Conservation (phyloP, 2,113 vertebrate species). For the Aramus guarauna region DNA sequence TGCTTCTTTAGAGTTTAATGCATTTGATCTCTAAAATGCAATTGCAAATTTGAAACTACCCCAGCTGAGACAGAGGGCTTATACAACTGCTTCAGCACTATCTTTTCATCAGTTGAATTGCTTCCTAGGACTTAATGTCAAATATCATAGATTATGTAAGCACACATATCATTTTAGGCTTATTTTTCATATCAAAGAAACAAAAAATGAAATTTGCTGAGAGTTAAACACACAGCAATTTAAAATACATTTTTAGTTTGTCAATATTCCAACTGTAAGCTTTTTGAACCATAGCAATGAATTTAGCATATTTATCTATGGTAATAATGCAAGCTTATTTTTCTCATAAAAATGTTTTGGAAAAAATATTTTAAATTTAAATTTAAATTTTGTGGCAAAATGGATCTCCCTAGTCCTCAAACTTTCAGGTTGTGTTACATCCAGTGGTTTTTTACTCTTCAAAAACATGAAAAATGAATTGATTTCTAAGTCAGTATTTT, state of each 20-base stretch:
- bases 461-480: not conserved
- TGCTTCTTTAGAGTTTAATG: slow-evolving; percentile 8
- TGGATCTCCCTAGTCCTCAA: not conserved
- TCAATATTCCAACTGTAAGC: not conserved
- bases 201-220: not conserved
- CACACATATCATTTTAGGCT: not conserved
- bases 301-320: not conserved
- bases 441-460: not conserved
- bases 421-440: not conserved
- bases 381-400: not conserved
- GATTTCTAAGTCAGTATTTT: not conserved
- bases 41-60: not conserved
- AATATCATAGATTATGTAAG: not conserved
- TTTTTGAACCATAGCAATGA: not conserved
- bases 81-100: not conserved
- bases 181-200: not conserved
- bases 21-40: slow-evolving; percentile 52
- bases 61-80: not conserved
- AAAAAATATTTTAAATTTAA: not conserved
- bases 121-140: not conserved
- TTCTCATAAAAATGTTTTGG: not conserved
- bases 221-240: not conserved
- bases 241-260: not conserved
- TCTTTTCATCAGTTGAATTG: not conserved
- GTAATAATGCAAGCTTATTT: not conserved